Base-by-base conservation (phyloP, 2,797 vertebrate genomes). In the Cheirogaleus major region DNA sequence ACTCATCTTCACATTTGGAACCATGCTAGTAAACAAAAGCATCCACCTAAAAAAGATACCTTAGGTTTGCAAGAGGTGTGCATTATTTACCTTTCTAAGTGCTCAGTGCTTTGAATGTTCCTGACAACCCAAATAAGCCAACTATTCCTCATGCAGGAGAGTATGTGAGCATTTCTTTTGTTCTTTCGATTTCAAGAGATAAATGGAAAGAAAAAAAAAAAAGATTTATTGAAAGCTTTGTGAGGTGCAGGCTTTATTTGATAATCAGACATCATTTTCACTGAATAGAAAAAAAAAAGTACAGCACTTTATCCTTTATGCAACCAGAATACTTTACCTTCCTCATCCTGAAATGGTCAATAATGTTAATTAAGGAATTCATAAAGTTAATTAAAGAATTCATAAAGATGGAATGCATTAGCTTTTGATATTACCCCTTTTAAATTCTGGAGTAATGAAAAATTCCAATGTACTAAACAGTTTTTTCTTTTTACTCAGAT, bases 101-200 rank as follows among this genome's bases (percentile, higher is more conserved):
- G 7, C 59, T 72, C 22, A 70, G 0, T 6, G 88, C 67, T 95
- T 59, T 48, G 57, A 55, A 91, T 65, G 73, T 72, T 11, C 41
- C 70, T 79, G 85, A 87, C 43, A 91, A 81, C 41, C 35, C 45
- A 86, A 87, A 87, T 82, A 94, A 93, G 27, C 17, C 52, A 59
- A n/a, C 35, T 73, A 55, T 95, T 89, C 14, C 48, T 93, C 76
- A 70, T 78, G 38, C 65, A 82, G 32, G 4, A 96, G 43, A 84
- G 18, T 79, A 12, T 79, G 0, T 0, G 0, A 63, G 3, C 0
- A 1, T 67, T 27, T 0, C 50, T 91, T 93, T 97, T 84, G 1
- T 88, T 97, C 25, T 96, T 92, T 97, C 41, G 84, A 88, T 73
- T 90, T 1, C 57, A 94, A 8, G 14, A 92, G 80, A 81, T 89